These are phyloP conservation scores for Misgurnus mizolepis DNA, from an alignment of 2,113 vertebrate species.

Conservation along the genomic window DNA sequence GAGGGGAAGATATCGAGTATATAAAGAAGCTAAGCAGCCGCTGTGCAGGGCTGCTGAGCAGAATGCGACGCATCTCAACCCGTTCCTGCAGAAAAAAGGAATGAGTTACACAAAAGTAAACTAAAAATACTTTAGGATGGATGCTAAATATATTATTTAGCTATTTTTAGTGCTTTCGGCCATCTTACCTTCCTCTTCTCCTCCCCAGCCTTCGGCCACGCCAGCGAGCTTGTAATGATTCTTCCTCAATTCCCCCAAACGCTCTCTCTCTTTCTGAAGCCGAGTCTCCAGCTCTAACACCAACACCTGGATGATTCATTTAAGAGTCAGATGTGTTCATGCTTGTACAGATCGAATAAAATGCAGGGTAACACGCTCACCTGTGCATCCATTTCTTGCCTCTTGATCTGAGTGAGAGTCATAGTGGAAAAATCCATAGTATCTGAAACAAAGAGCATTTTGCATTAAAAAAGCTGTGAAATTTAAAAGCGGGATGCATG, in stretches of 20 bases:
- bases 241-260: conserved; percentile 92
- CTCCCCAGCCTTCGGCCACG: conserved; percentile 90
- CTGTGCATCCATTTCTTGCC: conserved; percentile 97
- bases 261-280: conserved; percentile 92
- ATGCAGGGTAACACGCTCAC: conserved; percentile 64
- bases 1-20: conserved; percentile 26
- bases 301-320: conserved; percentile 77
- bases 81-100: conserved; percentile 63
- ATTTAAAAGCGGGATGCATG: too few relatives aligned
- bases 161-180: background rate
- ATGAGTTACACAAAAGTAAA: background rate
- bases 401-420: conserved; percentile 96
- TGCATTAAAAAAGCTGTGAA: background rate
- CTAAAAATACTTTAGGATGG: background rate
- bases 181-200: conserved; percentile 70
- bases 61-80: conserved; percentile 60
- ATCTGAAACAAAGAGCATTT: conserved; percentile 71
- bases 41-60: conserved; percentile 46
- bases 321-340: background rate
- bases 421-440: conserved; percentile 95
- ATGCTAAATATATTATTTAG: background rate
- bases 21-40: conserved; percentile 51
- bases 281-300: conserved; percentile 93
- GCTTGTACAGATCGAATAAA: background rate
- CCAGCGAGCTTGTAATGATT: conserved; percentile 95